A percentile compares a stretch with the other conserved stretches of the same genome.
Evolutionary conservation across 1,140 invertebrate species (phyloP).

Genomic region (Macrotrachela quadricornifera): DNA sequence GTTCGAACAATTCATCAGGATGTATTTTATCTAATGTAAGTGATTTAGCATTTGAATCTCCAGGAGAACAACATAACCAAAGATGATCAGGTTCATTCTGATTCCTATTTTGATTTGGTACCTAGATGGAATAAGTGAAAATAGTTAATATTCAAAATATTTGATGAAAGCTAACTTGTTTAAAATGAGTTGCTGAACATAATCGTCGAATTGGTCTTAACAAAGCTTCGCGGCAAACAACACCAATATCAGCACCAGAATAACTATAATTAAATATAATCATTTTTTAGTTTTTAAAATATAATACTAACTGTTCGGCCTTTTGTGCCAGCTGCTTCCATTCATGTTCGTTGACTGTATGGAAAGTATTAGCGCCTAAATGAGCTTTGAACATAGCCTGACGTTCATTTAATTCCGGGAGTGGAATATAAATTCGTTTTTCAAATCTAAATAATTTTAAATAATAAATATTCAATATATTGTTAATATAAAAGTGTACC

Average conservation of each 20-base stretch:
- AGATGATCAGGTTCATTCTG: no score
- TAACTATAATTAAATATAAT: constrained; percentile 37
- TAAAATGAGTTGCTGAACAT: constrained; percentile 88
- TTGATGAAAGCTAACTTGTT: constrained; percentile 47
- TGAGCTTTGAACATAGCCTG: constrained; percentile 84
- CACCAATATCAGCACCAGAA: constrained; percentile 93
- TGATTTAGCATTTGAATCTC: constrained; percentile 68
- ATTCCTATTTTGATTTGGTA: no score
- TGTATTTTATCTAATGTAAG: constrained; percentile 93
- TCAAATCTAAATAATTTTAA: constrained; percentile 51
- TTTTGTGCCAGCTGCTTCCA: constrained; percentile 56
- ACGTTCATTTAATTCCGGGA: constrained; percentile 77
- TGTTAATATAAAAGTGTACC: constrained; percentile 2
- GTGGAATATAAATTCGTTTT: constrained; percentile 90
- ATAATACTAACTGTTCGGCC: constrained; percentile 51
- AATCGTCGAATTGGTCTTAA: constrained; percentile 98
- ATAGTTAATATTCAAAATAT: constrained; percentile 61
- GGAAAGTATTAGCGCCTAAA: constrained; percentile 63
- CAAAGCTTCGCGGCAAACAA: constrained; percentile 85
- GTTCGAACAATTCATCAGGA: constrained; percentile 80
- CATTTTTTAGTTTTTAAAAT: neutral
- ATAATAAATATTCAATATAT: no score
- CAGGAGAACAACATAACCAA: constrained; percentile 58
- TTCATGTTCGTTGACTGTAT: constrained; percentile 63
- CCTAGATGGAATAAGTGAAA: constrained; percentile 46